These are phyloP conservation scores for Nothobranchius kuhntae DNA, from an alignment of 2,113 vertebrate species.

Conservation along the genomic window DNA sequence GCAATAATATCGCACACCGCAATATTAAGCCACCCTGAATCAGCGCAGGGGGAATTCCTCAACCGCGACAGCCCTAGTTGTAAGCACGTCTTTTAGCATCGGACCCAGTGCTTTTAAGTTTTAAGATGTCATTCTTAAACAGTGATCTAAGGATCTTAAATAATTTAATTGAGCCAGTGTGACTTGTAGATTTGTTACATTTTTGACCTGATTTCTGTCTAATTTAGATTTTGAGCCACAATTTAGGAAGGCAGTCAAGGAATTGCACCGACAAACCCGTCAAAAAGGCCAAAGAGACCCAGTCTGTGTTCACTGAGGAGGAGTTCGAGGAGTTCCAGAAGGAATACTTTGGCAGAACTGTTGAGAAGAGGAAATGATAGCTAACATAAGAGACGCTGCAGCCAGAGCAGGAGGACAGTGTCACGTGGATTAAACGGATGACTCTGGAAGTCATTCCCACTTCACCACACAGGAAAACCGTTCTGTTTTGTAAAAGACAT, in stretches of 20 bases:
- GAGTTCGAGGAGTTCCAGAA: conserved; percentile 81
- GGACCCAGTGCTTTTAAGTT: too few species aligned
- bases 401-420: neutral
- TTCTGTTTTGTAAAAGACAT: neutral
- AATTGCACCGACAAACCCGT: conserved; percentile 16
- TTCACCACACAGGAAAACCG: neutral
- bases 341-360: conserved; percentile 78
- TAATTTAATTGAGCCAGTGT: neutral
- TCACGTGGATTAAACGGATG: neutral
- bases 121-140: too few species aligned
- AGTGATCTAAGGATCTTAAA: too few species aligned
- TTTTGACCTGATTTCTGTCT: neutral
- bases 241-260: conserved; percentile 68
- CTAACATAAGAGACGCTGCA: neutral
- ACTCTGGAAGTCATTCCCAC: neutral
- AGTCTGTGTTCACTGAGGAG: conserved; percentile 77
- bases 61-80: too few species aligned
- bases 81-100: too few species aligned
- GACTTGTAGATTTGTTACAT: neutral
- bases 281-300: conserved; percentile 39
- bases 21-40: too few species aligned
- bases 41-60: too few species aligned
- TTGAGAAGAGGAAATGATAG: conserved; percentile 50
- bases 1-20: too few species aligned
- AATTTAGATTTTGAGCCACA: conserved; percentile 70